Percentiles rank a stretch among this genome's conserved stretches.
Evolutionary conservation across 2,113 vertebrate species (phyloP).

Genomic region (Bungarus multicinctus): DNA sequence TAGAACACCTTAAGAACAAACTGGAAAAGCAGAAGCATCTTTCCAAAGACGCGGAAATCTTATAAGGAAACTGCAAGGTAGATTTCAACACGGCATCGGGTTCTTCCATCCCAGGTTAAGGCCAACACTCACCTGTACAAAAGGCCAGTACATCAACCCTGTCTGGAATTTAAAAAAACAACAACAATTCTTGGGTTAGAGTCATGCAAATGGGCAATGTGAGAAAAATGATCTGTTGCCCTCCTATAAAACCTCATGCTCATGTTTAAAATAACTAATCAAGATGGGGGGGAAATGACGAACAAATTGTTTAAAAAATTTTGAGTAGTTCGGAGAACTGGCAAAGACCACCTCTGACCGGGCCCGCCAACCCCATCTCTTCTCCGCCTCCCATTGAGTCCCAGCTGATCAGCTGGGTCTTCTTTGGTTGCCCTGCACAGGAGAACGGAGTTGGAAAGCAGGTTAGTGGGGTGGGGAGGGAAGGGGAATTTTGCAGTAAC

Average conservation of each 20-base stretch:
- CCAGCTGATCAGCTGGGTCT: no score
- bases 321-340: no score
- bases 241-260: not conserved
- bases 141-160: constrained; percentile 88
- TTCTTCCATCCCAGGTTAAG: no score
- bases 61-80: no score
- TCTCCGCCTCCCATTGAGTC: not conserved
- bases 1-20: no score
- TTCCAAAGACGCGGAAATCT: no score
- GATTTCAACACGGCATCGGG: no score
- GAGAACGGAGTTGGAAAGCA: no score
- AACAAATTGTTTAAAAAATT: not conserved
- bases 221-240: not conserved
- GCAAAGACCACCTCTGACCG: not conserved
- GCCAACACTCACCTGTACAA: constrained; percentile 83
- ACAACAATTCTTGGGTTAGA: constrained; percentile 52
- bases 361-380: not conserved
- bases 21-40: no score
- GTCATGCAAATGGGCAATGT: fast-evolving
- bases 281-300: not conserved
- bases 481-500: no score
- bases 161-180: constrained; percentile 75
- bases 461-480: no score
- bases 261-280: constrained; percentile 4
- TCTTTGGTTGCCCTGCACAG: no score